Evolutionary conservation across 2,113 vertebrate species (phyloP), one percentile per base, ranked within the genome.

Genomic region (Pipra filicauda): DNA sequence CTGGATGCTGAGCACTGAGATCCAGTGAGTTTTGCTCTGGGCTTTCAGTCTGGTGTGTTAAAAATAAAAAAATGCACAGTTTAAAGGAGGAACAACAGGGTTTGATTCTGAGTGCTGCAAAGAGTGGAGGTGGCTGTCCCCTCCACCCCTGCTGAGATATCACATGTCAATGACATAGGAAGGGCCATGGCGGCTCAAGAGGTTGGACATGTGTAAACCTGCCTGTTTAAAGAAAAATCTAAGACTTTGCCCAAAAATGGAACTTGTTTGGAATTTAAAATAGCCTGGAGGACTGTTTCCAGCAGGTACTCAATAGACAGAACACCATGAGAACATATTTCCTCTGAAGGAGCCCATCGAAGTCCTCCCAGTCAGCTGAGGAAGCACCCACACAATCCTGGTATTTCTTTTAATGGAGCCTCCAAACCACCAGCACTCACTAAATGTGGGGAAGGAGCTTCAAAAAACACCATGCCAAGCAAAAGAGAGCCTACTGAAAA

Each of bases 81-180:
- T 73, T 5, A 52, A 83, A 65, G 35, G 46, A 85, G 52, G 12
- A 82, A 2, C 11, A 62, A 33, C 28, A 59, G 33, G 8, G 41
- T 31, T 54, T 9, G 8, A 11, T 18, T 57, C 22, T 0, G 6
- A 35, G 64, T 6, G 51, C 62, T 73, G 69, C 28, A 71, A 33
- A 27, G 58, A 12, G 2, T 8, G 3, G 64, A 61, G 39, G 27
- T 48, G 52, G 13, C 30, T 75, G 83, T 52, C 12, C 58, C 39
- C 58, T 15, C 15, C 24, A 26, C 1, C 16, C 18, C 58, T 78
- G 39, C 43, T 37, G 48, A 51, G 54, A 12, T 11, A 46, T 6
- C 64, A 13, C 1, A 0, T 8, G 46, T 24, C 64, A 54, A 4
- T 26, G 23, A 21, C 7, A 0, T 2, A 39, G 48, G n/a, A 54